Percentiles rank a stretch among this genome's conserved stretches.
These are phyloP conservation scores for Ischnura elegans DNA, from an alignment of 2,888 invertebrate species.

Conservation along the genomic window DNA sequence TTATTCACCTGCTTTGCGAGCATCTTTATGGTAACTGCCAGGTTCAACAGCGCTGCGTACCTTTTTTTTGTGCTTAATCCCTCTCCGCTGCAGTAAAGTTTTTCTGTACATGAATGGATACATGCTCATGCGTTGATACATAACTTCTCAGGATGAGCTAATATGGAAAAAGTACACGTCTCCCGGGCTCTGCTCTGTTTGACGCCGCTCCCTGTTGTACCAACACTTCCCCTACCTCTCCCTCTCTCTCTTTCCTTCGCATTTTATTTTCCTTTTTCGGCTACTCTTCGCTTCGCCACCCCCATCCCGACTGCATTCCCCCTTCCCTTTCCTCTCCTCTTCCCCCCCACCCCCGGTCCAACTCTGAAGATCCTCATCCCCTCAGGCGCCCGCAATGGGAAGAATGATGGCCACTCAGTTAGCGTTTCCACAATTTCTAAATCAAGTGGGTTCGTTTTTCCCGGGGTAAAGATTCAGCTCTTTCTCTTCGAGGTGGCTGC, in stretches of 20 bases:
- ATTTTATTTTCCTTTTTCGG: too few species aligned
- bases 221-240: neutral
- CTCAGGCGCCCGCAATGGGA: neutral
- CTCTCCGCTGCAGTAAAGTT: too few species aligned
- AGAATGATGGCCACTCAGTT: constrained; percentile 55
- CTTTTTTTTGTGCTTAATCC: too few species aligned
- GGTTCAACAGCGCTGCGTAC: too few species aligned
- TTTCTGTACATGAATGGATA: too few species aligned
- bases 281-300: neutral
- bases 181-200: neutral
- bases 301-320: neutral
- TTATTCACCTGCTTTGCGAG: too few species aligned
- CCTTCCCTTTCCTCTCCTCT: neutral
- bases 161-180: neutral
- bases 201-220: neutral
- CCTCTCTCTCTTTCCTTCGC: neutral
- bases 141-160: too few species aligned
- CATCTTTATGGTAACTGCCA: too few species aligned
- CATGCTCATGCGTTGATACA: too few species aligned
- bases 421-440: constrained; percentile 58
- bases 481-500: neutral
- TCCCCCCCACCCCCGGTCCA: neutral
- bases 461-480: constrained; percentile 14
- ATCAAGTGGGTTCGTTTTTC: constrained; percentile 60
- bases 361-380: neutral